Evolutionary conservation across 2,888 invertebrate species (phyloP), one percentile per base, ranked within the genome.

Genomic region (Eretmocerus hayati): DNA sequence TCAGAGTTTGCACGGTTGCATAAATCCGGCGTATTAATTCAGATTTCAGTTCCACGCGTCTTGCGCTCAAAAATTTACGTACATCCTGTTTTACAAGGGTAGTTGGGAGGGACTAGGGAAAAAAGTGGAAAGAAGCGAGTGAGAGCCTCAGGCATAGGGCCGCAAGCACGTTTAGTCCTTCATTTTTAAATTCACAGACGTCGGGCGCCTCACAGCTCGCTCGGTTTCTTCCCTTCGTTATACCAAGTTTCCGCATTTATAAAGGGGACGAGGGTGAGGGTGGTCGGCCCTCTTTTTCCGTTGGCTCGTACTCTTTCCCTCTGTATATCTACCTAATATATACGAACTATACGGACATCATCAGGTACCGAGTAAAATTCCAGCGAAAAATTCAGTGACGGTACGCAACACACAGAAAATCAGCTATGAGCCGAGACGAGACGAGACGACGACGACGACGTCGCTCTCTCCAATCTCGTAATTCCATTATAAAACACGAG

Each of bases 391-490:
- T 42, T 50, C 50, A 53, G 48, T 50, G 48, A 50, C 50, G 36
- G 15, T 37, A 15, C 15, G 26, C 11, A 26, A 6, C 8, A 26
- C 26, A 26, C n/a, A n/a, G n/a, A n/a, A n/a, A n/a, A n/a, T n/a
- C n/a, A n/a, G n/a, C n/a, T n/a, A n/a, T n/a, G n/a, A n/a, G 30
- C 30, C 30, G 8, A 9, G 30, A 30, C 16, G 36, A 9, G 20
- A 37, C 37, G 20, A 9, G 20, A 15, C 26, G 45, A 2, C 20
- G 37, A 30, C 26, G 41, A 30, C 45, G 26, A 22, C 47, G 40
- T n/a, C n/a, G n/a, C n/a, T n/a, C n/a, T n/a, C 23, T 53, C 53
- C 47, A 50, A 48, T 48, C 42, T 48, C 50, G 43, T 53, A 53
- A 50, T 53, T 53, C 48, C 50, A 53, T 50, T 50, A 53, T 44